Evolutionary conservation across 64 coral and sea anemone species (phyloP), one percentile per base, ranked within the genome.

Genomic region (Acropora yongei): DNA sequence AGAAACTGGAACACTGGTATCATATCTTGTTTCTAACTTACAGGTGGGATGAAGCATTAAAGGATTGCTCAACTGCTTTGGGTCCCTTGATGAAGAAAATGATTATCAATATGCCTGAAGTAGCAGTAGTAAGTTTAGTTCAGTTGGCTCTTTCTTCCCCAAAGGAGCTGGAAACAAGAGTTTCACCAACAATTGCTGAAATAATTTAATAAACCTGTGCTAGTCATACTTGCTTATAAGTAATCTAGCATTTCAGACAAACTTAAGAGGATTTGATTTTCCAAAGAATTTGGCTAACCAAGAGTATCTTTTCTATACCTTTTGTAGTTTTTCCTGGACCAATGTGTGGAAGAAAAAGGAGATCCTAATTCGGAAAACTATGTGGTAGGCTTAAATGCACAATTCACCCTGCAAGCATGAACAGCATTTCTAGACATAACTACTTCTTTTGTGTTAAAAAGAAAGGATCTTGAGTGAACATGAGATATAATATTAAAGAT

Each of bases 21-120:
- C 20, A 6, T 71, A 3, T 47, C 20, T 45, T 46, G 3, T 41
- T 8, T 49, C 17, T 68, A 0, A 47, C 13, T 86, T 83, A 76
- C 82, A 96, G 95, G 61, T 96, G 95, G 95, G 61, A 77, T 1
- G 95, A 96, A 44, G 84, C 87, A 2, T 48, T 96, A 44, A 79
- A 50, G 8, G 57, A 75, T 13, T 90, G 89, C 41, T 83, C 80
- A 18, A 88, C 80, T 76, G 87, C 91, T 14, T 69, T 93, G 41
- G 60, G 87, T 18, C 72, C 67, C 41, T 51, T 86, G 18, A 68
- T 96, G 68, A 45, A 88, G 44, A 78, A 51, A 65, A 50, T 96
- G 9, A 39, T 96, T 58, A 87, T 87, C 57, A 96, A 91, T 63
- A 96, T 96, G 95, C 95, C 95, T 2, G 91, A 96, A 5, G 91